Evolutionary conservation across 2,113 vertebrate genomes (phyloP), one percentile per base, ranked within the genome.

Genomic region (Salvelinus fontinalis): DNA sequence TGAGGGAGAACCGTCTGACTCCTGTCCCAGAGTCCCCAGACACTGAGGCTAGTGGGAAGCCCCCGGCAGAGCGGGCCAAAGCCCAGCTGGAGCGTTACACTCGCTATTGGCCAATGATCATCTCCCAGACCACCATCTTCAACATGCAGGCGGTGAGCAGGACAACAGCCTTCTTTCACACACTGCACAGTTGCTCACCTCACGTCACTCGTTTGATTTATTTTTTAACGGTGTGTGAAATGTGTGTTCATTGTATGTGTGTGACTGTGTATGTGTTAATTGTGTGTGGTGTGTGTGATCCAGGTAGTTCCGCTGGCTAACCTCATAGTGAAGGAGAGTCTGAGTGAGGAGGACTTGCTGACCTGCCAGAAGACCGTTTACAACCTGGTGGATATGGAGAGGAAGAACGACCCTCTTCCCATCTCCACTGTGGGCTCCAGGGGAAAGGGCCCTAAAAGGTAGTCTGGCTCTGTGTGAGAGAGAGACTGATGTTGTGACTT

Each of bases 51-150:
- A 93, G 91, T 26, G 93, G 92, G 81, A 96, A 96, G 90, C 85
- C 95, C 44, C 98, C 97, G 9, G 84, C 93, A 69, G 96, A 98
- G 84, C 92, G 97, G 83, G 97, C 97, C 66, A 99, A 97, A 93
- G 93, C 93, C 75, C 98, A 99, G 86, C 94, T 99, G 86, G 98
- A 99, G 85, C 96, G 97, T 67, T 92, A 99, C 83, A 99, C 97
- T 64, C 96, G 98, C 39, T 99, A 99, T 88, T 99, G 98, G 98
- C 97, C 98, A 13, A 99, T 99, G 98, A 99, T 99, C 85, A 99
- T 99, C 88, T 99, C 98, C 81, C 98, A 99, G 89, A 99, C 98
- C 59, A 99, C 98, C 76, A 99, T 99, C 80, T 99, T 99, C 91
- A 99, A 99, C 90, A 99, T 99, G 97, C 98, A 99, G 91, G 98